Conservation (phyloP, 2,888 invertebrate species). For the Lissonota sp. region DNA sequence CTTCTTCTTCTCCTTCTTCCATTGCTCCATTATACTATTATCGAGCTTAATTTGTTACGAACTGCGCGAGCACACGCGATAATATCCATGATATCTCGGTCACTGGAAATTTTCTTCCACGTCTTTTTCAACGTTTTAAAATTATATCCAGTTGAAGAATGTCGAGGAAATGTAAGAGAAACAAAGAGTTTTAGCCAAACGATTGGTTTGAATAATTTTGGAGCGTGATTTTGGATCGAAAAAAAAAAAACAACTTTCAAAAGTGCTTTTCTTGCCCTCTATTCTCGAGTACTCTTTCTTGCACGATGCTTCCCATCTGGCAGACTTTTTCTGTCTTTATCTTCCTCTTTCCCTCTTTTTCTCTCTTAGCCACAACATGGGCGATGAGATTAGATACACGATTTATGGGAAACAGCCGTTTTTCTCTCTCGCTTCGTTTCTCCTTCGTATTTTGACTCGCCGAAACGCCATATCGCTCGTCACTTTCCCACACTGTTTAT, state of each 20-base stretch:
- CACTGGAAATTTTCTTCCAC: conserved; percentile 30
- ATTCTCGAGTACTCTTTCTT: neutral
- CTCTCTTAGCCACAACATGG: conserved; percentile 19
- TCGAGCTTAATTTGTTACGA: conserved; percentile 31
- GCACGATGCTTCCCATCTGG: conserved; percentile 37
- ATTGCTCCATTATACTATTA: conserved; percentile 39
- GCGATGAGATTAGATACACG: conserved; percentile 59
- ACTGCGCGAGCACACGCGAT: neutral
- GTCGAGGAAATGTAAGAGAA: too few species aligned
- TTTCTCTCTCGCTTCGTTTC: conserved; percentile 11
- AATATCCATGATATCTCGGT: conserved; percentile 30
- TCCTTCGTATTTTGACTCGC: conserved; percentile 37
- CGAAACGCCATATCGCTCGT: conserved; percentile 43
- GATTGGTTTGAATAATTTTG: too few species aligned
- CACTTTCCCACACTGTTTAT: conserved; percentile 50
- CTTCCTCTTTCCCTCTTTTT: conserved; percentile 31
- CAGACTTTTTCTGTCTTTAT: conserved; percentile 24
- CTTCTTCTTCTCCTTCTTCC: conserved; percentile 7
- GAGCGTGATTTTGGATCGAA: too few species aligned
- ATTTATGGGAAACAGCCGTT: conserved; percentile 63
- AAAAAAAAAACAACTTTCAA: neutral
- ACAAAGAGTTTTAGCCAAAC: too few species aligned
- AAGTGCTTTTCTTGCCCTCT: conserved; percentile 19
- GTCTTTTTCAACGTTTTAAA: neutral
- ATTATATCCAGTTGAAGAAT: neutral